phyloP scores from a whole-genome alignment of 2,888 invertebrate species.

The Andrena minutula region DNA sequence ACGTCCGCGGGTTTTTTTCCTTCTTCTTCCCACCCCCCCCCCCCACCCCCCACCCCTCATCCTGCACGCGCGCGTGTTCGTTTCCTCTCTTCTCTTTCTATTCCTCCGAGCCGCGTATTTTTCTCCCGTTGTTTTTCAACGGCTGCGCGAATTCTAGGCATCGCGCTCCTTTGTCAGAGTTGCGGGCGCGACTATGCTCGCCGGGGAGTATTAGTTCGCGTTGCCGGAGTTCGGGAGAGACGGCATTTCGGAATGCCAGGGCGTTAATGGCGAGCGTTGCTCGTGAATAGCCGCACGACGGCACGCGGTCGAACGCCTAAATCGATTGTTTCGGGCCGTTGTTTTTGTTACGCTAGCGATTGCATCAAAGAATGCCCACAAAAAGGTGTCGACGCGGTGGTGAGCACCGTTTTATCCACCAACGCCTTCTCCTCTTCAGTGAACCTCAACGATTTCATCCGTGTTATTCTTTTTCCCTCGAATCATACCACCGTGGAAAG shows the following conservation, averaged over 20 bases:
- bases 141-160: conserved; percentile 63
- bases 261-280: conserved; percentile 41
- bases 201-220: conserved; percentile 15
- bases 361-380: conserved; percentile 32
- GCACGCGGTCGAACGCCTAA: not conserved
- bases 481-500: too few relatives aligned
- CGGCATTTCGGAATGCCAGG: conserved; percentile 23
- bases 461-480: conserved; percentile 5
- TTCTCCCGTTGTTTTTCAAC: conserved; percentile 58
- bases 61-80: not conserved
- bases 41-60: too few relatives aligned
- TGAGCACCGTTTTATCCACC: conserved; percentile 12
- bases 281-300: conserved; percentile 8
- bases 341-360: conserved; percentile 33
- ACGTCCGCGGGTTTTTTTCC: conserved; percentile 29
- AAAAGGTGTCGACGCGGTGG: conserved; percentile 27
- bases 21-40: not conserved
- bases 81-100: conserved; percentile 18
- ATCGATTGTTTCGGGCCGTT: conserved; percentile 32
- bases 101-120: conserved; percentile 22
- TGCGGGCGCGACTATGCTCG: conserved; percentile 9
- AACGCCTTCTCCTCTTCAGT: not conserved
- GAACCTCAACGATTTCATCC: not conserved
- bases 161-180: conserved; percentile 50
- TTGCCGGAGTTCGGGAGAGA: conserved; percentile 17